phyloP scores from a whole-genome alignment of 2,113 vertebrate species.

The Xerus inauris region DNA sequence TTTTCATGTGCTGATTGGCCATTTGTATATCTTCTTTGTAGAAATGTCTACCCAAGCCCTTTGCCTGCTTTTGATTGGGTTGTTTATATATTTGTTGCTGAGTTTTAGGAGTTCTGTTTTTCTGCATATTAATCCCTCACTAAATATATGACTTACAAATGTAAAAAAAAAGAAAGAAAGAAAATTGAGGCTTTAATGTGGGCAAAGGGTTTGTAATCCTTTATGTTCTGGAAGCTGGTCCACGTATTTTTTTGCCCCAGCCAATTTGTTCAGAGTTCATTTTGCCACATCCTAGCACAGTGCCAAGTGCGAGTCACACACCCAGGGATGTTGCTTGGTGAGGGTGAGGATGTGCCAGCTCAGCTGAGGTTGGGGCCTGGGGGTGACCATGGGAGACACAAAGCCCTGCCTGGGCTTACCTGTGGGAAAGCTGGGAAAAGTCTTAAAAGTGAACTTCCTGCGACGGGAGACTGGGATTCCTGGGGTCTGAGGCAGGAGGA shows the following conservation, averaged over 20 bases:
- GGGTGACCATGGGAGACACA: fast-evolving
- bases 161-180: no score
- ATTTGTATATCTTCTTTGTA: no score
- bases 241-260: background rate
- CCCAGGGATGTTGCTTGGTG: background rate
- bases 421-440: background rate
- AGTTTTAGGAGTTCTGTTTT: no score
- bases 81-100: no score
- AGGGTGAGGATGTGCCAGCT: background rate
- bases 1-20: no score
- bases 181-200: background rate
- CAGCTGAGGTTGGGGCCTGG: background rate
- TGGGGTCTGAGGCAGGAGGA: background rate
- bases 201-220: background rate
- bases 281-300: background rate
- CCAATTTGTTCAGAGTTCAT: background rate
- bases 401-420: background rate
- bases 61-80: no score
- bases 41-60: no score
- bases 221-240: background rate
- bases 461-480: background rate
- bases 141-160: no score
- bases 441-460: background rate
- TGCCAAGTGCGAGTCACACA: background rate
- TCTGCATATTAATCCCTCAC: no score